Evolutionary conservation across 2,113 vertebrate genomes (phyloP), one percentile per base, ranked within the genome.

Genomic region (Aspidoscelis tigris): DNA sequence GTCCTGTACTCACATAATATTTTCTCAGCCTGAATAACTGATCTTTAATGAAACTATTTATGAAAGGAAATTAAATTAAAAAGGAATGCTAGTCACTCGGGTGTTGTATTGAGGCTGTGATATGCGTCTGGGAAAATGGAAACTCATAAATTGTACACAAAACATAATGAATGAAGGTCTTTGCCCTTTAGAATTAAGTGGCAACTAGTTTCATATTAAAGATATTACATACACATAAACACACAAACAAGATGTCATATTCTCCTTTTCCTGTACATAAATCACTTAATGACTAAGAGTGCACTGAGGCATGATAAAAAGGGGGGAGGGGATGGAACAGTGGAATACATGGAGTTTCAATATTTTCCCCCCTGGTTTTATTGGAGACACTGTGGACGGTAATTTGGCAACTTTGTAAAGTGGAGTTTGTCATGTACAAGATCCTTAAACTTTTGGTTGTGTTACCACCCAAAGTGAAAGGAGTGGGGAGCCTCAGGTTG

Each of bases 1-100:
- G 74, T 84, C 78, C 87, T 87, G 84, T 87, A 87, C 91, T 90
- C 81, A 88, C 91, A 85, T 5, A 85, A 89, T 76, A 92, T 91
- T 95, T 95, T 93, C 86, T 92, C 80, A 91, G 87, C 89, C 78
- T 88, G 87, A 91, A 92, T 93, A 95, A 93, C 85, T 89, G 92
- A 95, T 94, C 85, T 89, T 92, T 95, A 94, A 95, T 93, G 90
- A 95, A 89, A 86, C 82, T 92, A 93, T 95, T 95, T 95, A 92
- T 90, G 83, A 89, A 91, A 93, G 94, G 94, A 95, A 95, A 95
- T 95, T 94, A 92, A 95, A 95, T 95, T 94, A 93, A 90, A 93
- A 88, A 89, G 93, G 94, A 95, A 95, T 94, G 94, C 77, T 93
- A 90, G 92, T 94, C 92, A 94, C 92, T 81, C 64, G 87, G 86